Evolutionary conservation across 2,888 invertebrate genomes (phyloP), one percentile per base, ranked within the genome.

Genomic region (Netelia inedita): DNA sequence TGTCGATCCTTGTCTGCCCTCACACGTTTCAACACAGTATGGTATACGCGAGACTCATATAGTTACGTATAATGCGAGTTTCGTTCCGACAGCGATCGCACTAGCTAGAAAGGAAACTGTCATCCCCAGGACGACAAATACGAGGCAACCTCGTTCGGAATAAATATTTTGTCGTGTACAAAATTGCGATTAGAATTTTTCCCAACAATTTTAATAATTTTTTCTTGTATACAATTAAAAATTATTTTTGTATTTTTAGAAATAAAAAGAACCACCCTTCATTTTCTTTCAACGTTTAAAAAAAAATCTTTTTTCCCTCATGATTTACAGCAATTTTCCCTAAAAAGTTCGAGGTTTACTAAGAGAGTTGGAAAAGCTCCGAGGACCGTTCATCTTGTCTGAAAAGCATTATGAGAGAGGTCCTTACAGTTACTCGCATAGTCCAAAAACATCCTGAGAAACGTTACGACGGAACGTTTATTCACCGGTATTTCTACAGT

Each of bases 381-480:
- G 28, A 28, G 28, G 28, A 6, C 28, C 53, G 16, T 53, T 53
- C 14, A n/a, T 53, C 14, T 53, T 53, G 53, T 53, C 14, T 11
- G 5, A n/a, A 14, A 16, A 53, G 53, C 14, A 53, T 10, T 6
- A n/a, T 16, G 19, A 57, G 28, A 28, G 5, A 28, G 5, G n/a
- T 19, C 9, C 16, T 57, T 19, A 2, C 57, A 57, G 57, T 57
- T n/a, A 57, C 28, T 8, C 0, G 14, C 14, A 11, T 46, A 5
- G 19, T 16, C 19, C 19, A 57, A 57, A 57, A 16, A 19, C 16
- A 19, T 57, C 16, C 63, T 10, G 14, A 14, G 43, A 41, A 41
- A 68, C 63, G 59, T 73, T 68, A 61, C 61, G 41, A n/a, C 28
- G 28, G 5, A 81, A 63, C 35, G 16, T 21, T 21, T 66, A 63